Evolutionary conservation across 2,113 vertebrate genomes (phyloP).

Genomic region (Glareola pratincola): DNA sequence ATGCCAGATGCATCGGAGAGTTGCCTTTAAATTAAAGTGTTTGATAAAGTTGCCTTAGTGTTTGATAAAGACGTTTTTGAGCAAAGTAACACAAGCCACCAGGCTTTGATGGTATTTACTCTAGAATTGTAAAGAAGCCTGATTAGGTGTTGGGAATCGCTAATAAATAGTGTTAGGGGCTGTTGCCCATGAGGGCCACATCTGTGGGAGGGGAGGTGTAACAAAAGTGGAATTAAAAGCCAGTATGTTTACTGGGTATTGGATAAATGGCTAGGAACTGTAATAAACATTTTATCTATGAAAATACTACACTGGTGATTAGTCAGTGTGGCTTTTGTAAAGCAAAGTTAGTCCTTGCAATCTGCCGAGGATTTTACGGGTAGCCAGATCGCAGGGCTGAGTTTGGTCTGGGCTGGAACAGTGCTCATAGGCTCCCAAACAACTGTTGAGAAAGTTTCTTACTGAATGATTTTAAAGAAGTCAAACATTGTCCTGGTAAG

Average conservation of each 20-base stretch:
- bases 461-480: accelerated
- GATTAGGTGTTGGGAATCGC: not conserved
- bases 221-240: not conserved
- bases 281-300: not conserved
- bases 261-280: not conserved
- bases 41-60: not conserved
- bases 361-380: not conserved
- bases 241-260: not conserved
- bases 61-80: not conserved
- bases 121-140: not conserved
- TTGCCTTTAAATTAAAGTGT: not conserved
- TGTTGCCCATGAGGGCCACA: accelerated
- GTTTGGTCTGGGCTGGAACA: not conserved
- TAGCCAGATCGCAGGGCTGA: not conserved
- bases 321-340: not conserved
- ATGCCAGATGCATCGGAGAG: not conserved
- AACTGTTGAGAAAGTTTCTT: not conserved
- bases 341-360: not conserved
- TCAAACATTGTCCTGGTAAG: not conserved
- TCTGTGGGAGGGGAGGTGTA: not conserved
- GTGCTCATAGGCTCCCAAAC: not conserved
- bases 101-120: not conserved
- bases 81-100: not conserved
- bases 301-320: not conserved
- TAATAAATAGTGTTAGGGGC: not conserved